Evolutionary conservation across 2,113 vertebrate genomes (phyloP).

Genomic region (Ctenodactylus gundi): DNA sequence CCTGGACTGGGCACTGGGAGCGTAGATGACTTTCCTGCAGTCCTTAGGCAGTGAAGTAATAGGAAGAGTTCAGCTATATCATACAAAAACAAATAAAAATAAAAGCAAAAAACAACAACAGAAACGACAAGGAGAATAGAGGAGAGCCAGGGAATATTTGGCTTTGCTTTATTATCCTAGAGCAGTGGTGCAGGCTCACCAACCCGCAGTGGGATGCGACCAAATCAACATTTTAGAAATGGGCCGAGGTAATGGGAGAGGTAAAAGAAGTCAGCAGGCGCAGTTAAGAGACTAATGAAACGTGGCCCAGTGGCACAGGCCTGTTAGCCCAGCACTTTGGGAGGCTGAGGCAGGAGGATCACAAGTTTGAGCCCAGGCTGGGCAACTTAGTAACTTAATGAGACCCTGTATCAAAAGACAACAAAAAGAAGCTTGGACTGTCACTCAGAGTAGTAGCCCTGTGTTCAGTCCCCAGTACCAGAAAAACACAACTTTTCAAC

Average conservation of each 20-base stretch:
- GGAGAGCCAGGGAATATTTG: not conserved
- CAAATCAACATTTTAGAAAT: constrained; percentile 25
- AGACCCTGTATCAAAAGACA: too few relatives aligned
- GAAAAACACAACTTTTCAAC: too few relatives aligned
- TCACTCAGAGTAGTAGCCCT: too few relatives aligned
- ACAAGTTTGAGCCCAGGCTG: too few relatives aligned
- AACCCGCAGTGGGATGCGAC: not conserved
- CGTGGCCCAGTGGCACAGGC: too few relatives aligned
- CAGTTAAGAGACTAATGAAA: not conserved
- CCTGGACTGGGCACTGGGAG: not conserved
- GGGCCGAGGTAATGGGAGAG: not conserved
- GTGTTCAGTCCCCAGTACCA: too few relatives aligned
- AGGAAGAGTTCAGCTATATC: not conserved
- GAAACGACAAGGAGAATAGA: not conserved
- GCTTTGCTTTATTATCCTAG: not conserved
- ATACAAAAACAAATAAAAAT: too few relatives aligned
- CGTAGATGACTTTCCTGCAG: not conserved
- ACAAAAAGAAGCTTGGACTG: too few relatives aligned
- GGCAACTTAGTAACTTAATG: too few relatives aligned
- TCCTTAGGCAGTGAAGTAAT: not conserved
- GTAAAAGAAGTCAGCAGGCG: not conserved
- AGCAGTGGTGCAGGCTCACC: not conserved
- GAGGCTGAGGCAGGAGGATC: too few relatives aligned
- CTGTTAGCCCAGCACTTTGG: too few relatives aligned
- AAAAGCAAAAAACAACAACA: too few relatives aligned